A percentile compares a stretch with the other conserved stretches of the same genome.
phyloP scores from a whole-genome alignment of 1,140 invertebrate species.

The Micrasema minimum region DNA sequence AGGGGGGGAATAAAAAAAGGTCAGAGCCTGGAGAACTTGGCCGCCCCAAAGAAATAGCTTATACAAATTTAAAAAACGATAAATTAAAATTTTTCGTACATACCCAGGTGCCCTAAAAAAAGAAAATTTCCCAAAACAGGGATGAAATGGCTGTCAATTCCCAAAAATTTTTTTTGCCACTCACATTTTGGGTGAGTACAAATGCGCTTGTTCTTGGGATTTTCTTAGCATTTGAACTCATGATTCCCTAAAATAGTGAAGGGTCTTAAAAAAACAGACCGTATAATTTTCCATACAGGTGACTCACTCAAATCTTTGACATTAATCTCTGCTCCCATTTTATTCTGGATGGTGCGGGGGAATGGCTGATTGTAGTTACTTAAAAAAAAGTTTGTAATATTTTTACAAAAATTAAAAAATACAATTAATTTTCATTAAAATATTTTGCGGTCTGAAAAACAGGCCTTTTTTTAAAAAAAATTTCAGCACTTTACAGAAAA shows the following conservation, averaged over 20 bases:
- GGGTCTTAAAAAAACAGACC: conserved; percentile 60
- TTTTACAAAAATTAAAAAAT: too few species aligned
- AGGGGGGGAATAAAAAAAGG: too few species aligned
- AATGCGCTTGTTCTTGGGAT: conserved; percentile 78
- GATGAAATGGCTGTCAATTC: conserved; percentile 78
- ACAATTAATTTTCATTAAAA: too few species aligned
- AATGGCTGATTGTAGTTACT: conserved; percentile 72
- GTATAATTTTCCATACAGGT: conserved; percentile 70
- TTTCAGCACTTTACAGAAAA: conserved; percentile 31
- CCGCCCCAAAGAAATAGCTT: conserved; percentile 68
- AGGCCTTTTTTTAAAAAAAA: conserved; percentile 39
- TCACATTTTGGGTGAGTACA: conserved; percentile 77
- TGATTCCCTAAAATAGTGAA: conserved; percentile 68
- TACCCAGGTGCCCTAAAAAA: conserved; percentile 61
- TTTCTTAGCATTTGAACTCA: conserved; percentile 75
- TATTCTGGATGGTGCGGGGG: conserved; percentile 69
- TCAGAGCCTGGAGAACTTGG: conserved; percentile 55
- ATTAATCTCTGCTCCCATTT: conserved; percentile 80
- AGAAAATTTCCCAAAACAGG: conserved; percentile 60
- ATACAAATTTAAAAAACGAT: conserved; percentile 69
- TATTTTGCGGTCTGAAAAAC: conserved; percentile 48
- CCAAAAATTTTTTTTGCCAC: conserved; percentile 75
- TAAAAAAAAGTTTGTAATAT: neutral
- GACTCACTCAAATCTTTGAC: conserved; percentile 73
- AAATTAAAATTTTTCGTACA: conserved; percentile 65